phyloP scores from a whole-genome alignment of 1,140 invertebrate species.

The Scaptomyza pallida region DNA sequence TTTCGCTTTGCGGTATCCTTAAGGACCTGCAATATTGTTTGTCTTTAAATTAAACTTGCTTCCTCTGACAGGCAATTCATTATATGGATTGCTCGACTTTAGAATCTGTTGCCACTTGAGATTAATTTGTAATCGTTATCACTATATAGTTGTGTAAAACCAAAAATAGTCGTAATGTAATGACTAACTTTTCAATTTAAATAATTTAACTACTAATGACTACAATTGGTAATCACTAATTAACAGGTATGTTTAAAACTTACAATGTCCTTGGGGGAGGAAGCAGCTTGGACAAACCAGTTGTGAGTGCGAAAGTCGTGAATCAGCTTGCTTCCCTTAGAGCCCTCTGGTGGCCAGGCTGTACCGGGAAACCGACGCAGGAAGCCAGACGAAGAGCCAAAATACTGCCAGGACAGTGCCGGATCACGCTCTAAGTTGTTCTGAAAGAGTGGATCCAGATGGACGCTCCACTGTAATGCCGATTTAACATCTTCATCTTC shows the following conservation, averaged over 20 bases:
- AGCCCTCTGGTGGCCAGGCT: slow-evolving; percentile 89
- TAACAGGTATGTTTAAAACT: slow-evolving; percentile 40
- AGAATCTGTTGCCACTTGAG: too few relatives aligned
- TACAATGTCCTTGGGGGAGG: slow-evolving; percentile 96
- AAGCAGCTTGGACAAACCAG: slow-evolving; percentile 98
- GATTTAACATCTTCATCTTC: slow-evolving; percentile 91
- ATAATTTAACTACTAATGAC: too few relatives aligned
- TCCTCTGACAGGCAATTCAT: too few relatives aligned
- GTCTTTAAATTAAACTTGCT: too few relatives aligned
- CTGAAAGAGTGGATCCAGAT: slow-evolving; percentile 94
- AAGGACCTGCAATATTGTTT: too few relatives aligned
- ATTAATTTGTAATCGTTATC: too few relatives aligned
- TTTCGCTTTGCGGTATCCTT: too few relatives aligned
- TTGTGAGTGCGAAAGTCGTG: slow-evolving; percentile 94
- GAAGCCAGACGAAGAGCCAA: slow-evolving; percentile 96
- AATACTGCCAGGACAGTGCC: slow-evolving; percentile 97
- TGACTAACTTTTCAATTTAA: too few relatives aligned
- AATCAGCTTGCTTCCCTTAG: slow-evolving; percentile 88
- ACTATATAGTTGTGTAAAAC: too few relatives aligned
- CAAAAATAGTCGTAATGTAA: too few relatives aligned
- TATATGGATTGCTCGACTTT: too few relatives aligned
- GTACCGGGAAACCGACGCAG: slow-evolving; percentile 96
- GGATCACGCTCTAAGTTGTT: slow-evolving; percentile 97
- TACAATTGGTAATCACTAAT: too few relatives aligned
- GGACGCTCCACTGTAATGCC: slow-evolving; percentile 96